These are phyloP conservation scores for Uloborus diversus DNA, from an alignment of 1,140 invertebrate species.

Conservation along the genomic window DNA sequence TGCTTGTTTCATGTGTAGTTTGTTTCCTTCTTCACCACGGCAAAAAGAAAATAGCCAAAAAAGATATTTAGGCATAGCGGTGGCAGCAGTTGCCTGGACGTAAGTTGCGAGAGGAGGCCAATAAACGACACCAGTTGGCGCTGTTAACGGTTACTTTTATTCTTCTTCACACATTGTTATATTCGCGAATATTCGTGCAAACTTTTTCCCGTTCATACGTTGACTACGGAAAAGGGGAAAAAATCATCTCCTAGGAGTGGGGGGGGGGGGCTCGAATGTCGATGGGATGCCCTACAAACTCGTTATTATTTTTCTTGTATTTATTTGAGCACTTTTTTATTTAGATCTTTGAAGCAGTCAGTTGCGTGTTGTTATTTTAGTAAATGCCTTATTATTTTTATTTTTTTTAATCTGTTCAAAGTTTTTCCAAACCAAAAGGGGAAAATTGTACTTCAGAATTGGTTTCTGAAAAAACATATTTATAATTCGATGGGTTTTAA, in stretches of 20 bases:
- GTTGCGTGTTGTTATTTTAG: too few species aligned
- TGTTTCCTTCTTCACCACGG: neutral
- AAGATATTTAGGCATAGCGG: constrained; percentile 9
- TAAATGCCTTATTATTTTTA: too few species aligned
- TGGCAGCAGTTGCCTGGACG: neutral
- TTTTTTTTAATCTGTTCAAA: too few species aligned
- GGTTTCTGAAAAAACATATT: too few species aligned
- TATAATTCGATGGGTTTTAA: too few species aligned
- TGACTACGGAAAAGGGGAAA: neutral
- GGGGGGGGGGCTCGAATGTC: neutral
- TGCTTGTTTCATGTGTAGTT: neutral
- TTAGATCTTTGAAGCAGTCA: neutral
- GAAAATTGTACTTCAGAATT: too few species aligned
- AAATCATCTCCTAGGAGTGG: neutral
- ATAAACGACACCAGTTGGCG: constrained; percentile 44
- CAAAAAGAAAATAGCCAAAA: neutral
- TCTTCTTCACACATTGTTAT: neutral
- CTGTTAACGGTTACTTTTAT: constrained; percentile 32
- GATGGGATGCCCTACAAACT: neutral
- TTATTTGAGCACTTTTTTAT: neutral
- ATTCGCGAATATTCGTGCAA: neutral
- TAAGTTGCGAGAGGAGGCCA: constrained; percentile 15
- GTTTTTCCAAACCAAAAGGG: too few species aligned
- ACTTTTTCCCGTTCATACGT: neutral
- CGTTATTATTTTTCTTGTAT: neutral